Percentiles rank a stretch among this genome's conserved stretches.
Conservation (phyloP, 2,797 vertebrate genomes). For the Poeciliopsis paucimaculata region DNA sequence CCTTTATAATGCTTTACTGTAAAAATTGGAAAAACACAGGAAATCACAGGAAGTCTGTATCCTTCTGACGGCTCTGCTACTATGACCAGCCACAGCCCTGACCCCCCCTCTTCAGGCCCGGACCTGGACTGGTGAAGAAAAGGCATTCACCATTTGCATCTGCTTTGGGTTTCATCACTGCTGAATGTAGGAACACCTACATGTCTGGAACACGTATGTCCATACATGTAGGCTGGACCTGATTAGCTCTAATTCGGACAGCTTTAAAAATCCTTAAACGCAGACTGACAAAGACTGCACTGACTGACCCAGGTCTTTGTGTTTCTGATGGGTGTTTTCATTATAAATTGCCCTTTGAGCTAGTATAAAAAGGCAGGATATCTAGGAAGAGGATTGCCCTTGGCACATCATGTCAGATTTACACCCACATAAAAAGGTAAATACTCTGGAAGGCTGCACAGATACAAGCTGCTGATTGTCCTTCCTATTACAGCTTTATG, state of each 20-base stretch:
- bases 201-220: background rate
- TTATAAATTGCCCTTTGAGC: slow-evolving; percentile 9
- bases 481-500: slow-evolving; percentile 81
- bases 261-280: background rate
- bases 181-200: background rate
- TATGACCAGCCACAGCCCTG: background rate
- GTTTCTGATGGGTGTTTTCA: slow-evolving; percentile 9
- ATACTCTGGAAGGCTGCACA: slow-evolving; percentile 74
- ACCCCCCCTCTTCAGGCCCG: background rate
- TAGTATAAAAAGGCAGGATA: slow-evolving; percentile 36
- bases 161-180: background rate
- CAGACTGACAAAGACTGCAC: background rate
- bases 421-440: slow-evolving; percentile 82
- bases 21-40: background rate
- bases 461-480: slow-evolving; percentile 80
- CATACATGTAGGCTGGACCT: too few relatives aligned
- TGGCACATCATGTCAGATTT: slow-evolving; percentile 75
- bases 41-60: background rate
- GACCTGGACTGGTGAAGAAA: background rate
- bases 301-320: slow-evolving; percentile 1
- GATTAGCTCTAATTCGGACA: too few relatives aligned
- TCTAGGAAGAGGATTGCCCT: slow-evolving; percentile 65
- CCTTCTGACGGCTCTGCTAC: background rate
- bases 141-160: background rate
- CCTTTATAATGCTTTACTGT: background rate